A percentile compares a stretch with the other conserved stretches of the same genome.
These are phyloP conservation scores for Thereva unica DNA, from an alignment of 2,888 invertebrate species.

Conservation along the genomic window DNA sequence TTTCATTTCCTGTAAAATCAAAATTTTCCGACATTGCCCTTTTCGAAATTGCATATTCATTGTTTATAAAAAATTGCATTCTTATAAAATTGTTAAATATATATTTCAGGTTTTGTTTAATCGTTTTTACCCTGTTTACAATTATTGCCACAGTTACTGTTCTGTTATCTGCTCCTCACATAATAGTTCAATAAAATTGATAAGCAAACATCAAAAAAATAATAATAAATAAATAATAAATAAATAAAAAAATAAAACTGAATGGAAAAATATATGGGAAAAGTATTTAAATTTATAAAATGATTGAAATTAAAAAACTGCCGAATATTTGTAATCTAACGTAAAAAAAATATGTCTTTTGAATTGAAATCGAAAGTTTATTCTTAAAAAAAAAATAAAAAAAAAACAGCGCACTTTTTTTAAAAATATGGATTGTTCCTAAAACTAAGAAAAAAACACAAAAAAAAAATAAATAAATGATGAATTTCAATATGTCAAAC, in stretches of 20 bases:
- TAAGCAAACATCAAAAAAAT: constrained; percentile 28
- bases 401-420: constrained; percentile 19
- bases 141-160: constrained; percentile 91
- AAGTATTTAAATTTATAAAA: constrained; percentile 13
- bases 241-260: background rate
- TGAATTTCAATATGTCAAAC: constrained; percentile 48
- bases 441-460: constrained; percentile 41
- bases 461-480: too few species aligned
- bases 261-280: too few species aligned
- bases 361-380: constrained; percentile 29
- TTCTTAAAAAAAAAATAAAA: constrained; percentile 24
- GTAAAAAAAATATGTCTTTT: constrained; percentile 17
- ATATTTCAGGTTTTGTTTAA: constrained; percentile 81
- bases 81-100: background rate
- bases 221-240: too few species aligned
- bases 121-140: constrained; percentile 93
- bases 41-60: too few species aligned
- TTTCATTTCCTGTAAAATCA: too few species aligned
- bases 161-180: constrained; percentile 89
- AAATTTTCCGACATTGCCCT: too few species aligned
- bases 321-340: constrained; percentile 25
- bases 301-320: constrained; percentile 21
- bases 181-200: constrained; percentile 81
- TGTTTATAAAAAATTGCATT: background rate
- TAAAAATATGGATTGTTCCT: constrained; percentile 41